phyloP scores from a whole-genome alignment of 2,797 vertebrate genomes.

The Jordanella pulchra region DNA sequence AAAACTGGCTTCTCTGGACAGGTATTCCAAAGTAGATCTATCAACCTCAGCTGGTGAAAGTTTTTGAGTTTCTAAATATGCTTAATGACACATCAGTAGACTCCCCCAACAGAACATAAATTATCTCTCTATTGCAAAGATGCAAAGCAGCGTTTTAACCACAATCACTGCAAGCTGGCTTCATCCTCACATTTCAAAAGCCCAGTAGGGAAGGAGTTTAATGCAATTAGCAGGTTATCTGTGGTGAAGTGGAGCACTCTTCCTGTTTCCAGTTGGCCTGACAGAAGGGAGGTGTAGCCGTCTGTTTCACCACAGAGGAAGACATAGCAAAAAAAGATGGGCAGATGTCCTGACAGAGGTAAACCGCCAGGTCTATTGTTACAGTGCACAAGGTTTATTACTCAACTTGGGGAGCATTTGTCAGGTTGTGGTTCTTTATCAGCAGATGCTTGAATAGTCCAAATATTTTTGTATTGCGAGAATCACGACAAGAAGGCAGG shows the following conservation, averaged over 20 bases:
- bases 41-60: slow-evolving; percentile 38
- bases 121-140: background rate
- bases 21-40: slow-evolving; percentile 62
- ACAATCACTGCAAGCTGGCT: slow-evolving; percentile 4
- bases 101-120: slow-evolving; percentile 1
- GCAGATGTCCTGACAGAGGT: slow-evolving; percentile 75
- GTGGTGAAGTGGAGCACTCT: slow-evolving; percentile 61
- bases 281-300: slow-evolving; percentile 48
- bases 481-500: background rate
- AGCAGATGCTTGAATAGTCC: background rate
- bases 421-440: background rate
- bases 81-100: slow-evolving; percentile 12
- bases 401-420: slow-evolving; percentile 47
- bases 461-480: background rate
- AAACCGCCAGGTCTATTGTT: slow-evolving; percentile 69
- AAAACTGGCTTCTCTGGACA: slow-evolving; percentile 69
- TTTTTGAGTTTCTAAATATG: slow-evolving; percentile 21
- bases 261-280: slow-evolving; percentile 57
- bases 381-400: slow-evolving; percentile 55
- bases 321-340: slow-evolving; percentile 39
- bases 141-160: background rate
- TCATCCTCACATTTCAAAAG: slow-evolving; percentile 60
- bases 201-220: slow-evolving; percentile 59
- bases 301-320: slow-evolving; percentile 45
- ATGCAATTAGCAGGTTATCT: slow-evolving; percentile 78